Evolutionary conservation across 2,113 vertebrate genomes (phyloP).

Genomic region (Thunnus maccoyii): DNA sequence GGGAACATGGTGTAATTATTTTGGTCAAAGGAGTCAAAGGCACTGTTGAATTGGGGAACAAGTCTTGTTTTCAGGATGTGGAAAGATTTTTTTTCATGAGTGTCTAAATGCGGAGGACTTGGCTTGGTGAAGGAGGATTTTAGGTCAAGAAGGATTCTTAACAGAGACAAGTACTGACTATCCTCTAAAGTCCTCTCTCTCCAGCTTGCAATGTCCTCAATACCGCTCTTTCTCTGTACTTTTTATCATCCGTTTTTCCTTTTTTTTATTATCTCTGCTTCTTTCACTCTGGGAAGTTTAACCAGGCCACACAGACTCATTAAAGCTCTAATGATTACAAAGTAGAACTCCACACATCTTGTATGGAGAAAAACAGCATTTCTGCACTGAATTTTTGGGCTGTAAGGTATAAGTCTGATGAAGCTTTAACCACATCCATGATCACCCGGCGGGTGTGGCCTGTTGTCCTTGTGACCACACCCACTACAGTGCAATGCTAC

Average conservation of each 20-base stretch:
- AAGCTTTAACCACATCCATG: too few species aligned
- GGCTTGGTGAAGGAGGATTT: constrained; percentile 18
- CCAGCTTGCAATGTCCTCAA: neutral
- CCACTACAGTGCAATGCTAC: too few species aligned
- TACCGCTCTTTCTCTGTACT: neutral
- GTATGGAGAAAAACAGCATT: too few species aligned
- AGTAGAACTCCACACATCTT: too few species aligned
- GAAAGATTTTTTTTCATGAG: neutral
- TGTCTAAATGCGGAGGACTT: constrained; percentile 9
- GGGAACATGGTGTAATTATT: constrained; percentile 30
- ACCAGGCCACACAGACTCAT: neutral
- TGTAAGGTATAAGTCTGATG: too few species aligned
- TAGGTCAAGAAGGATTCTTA: constrained; percentile 12
- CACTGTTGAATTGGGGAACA: neutral
- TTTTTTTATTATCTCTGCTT: neutral
- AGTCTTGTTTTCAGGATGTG: constrained; percentile 7
- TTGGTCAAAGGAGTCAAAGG: constrained; percentile 10
- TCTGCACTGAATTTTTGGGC: too few species aligned
- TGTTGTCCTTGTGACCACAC: too few species aligned
- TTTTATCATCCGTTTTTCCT: neutral
- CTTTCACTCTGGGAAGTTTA: neutral
- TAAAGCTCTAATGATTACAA: neutral
- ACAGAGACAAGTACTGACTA: constrained; percentile 2
- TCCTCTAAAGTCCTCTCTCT: neutral
- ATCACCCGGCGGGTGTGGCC: too few species aligned